Evolutionary conservation across 2,888 invertebrate genomes (phyloP).

Genomic region (Selenia dentaria): DNA sequence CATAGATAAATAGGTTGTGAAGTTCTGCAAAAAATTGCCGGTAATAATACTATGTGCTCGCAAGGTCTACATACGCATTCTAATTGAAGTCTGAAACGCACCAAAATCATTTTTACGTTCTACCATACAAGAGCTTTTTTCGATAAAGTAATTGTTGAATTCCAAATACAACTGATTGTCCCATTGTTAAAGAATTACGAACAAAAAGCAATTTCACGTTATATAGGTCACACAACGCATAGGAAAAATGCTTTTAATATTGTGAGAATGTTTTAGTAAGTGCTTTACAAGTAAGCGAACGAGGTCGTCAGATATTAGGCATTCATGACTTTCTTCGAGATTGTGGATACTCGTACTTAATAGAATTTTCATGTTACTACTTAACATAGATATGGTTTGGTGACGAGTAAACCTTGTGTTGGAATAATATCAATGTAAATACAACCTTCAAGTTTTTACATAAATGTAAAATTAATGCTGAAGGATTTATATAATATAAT

Average conservation of each 20-base stretch:
- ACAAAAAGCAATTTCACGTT: slow-evolving; percentile 14
- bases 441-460: slow-evolving; percentile 9
- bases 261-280: slow-evolving; percentile 15
- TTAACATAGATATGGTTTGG: slow-evolving; percentile 19
- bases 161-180: slow-evolving; percentile 7
- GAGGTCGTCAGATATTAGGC: slow-evolving; percentile 26
- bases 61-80: too few species aligned
- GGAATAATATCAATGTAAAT: slow-evolving; percentile 6
- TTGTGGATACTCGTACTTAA: slow-evolving; percentile 10
- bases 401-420: slow-evolving; percentile 12
- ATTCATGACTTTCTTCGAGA: slow-evolving; percentile 32
- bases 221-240: slow-evolving; percentile 8
- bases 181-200: slow-evolving; percentile 15
- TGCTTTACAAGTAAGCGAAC: slow-evolving; percentile 15
- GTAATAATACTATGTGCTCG: too few species aligned
- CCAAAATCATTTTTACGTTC: neutral
- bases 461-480: neutral
- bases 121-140: slow-evolving; percentile 1
- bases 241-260: slow-evolving; percentile 25
- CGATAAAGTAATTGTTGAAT: slow-evolving; percentile 12
- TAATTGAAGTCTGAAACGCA: too few species aligned
- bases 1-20: too few species aligned
- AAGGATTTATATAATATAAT: too few species aligned
- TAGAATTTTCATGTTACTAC: slow-evolving; percentile 11
- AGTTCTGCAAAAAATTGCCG: too few species aligned